phyloP scores from a whole-genome alignment of 2,888 invertebrate species.

The Caenorhabditis sp. region DNA sequence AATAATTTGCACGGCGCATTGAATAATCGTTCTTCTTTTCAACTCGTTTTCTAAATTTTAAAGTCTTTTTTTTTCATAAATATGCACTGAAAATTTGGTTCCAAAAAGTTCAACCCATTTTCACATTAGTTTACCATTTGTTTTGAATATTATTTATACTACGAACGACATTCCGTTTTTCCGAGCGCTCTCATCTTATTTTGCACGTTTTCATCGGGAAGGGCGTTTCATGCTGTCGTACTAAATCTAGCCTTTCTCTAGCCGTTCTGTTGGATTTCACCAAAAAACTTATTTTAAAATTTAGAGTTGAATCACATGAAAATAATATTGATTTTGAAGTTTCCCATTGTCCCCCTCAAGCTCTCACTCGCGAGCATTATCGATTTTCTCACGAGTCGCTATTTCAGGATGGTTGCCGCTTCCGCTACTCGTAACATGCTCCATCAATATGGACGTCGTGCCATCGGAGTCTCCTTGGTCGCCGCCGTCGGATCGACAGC shows the following conservation, averaged over 20 bases:
- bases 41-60: no score
- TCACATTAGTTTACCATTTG: neutral
- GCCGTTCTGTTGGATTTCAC: neutral
- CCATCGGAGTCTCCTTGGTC: slow-evolving; percentile 72
- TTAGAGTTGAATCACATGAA: no score
- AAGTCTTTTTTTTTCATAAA: no score
- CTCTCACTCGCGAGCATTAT: no score
- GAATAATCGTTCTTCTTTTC: neutral
- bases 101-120: neutral
- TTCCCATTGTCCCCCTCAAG: no score
- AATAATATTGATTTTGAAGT: no score
- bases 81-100: neutral
- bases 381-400: no score
- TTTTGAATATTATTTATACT: no score
- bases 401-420: slow-evolving; percentile 75
- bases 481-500: slow-evolving; percentile 73
- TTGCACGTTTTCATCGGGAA: slow-evolving; percentile 32
- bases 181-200: slow-evolving; percentile 36
- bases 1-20: slow-evolving; percentile 33
- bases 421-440: slow-evolving; percentile 78
- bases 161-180: slow-evolving; percentile 46
- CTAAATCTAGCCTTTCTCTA: neutral
- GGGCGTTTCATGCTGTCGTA: slow-evolving; percentile 46
- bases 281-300: neutral
- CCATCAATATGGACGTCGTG: slow-evolving; percentile 76